Percentiles rank a stretch among this genome's conserved stretches.
These are phyloP conservation scores for Myotis findleyi DNA, from an alignment of 2,797 vertebrate genomes.

Conservation along the genomic window DNA sequence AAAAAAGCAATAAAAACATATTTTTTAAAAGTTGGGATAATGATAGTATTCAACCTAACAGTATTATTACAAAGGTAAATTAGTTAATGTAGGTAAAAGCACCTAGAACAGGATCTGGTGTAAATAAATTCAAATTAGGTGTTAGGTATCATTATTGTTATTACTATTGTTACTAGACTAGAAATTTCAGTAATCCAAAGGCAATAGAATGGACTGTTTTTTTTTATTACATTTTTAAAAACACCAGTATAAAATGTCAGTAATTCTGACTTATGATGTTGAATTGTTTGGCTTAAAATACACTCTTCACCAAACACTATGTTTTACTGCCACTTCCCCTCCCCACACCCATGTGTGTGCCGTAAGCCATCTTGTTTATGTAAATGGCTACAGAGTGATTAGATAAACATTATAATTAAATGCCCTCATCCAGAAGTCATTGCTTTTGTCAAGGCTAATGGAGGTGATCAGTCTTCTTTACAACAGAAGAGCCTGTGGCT, in stretches of 20 bases:
- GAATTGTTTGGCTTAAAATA: slow-evolving; percentile 53
- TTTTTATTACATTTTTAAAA: background rate
- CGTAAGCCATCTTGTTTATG: slow-evolving; percentile 51
- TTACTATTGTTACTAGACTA: background rate
- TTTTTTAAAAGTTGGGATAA: background rate
- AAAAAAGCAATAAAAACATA: no score
- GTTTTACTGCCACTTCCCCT: background rate
- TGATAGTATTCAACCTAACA: background rate
- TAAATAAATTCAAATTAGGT: background rate
- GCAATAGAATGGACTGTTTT: background rate
- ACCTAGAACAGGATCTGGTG: background rate
- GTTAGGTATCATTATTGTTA: background rate
- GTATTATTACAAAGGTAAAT: background rate
- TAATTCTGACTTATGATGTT: slow-evolving; percentile 5
- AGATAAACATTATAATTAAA: slow-evolving; percentile 73
- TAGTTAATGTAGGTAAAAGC: background rate
- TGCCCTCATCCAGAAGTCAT: slow-evolving; percentile 63
- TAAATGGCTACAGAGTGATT: slow-evolving; percentile 61
- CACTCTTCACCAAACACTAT: slow-evolving; percentile 25
- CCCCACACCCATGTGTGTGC: background rate
- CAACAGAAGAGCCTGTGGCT: slow-evolving; percentile 4
- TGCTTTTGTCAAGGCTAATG: slow-evolving; percentile 57
- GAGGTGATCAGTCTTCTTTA: slow-evolving; percentile 47
- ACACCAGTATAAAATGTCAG: background rate
- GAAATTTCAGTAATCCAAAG: slow-evolving; percentile 10